Evolutionary conservation across 2,797 vertebrate species (phyloP).

Genomic region (Champsocephalus gunnari): DNA sequence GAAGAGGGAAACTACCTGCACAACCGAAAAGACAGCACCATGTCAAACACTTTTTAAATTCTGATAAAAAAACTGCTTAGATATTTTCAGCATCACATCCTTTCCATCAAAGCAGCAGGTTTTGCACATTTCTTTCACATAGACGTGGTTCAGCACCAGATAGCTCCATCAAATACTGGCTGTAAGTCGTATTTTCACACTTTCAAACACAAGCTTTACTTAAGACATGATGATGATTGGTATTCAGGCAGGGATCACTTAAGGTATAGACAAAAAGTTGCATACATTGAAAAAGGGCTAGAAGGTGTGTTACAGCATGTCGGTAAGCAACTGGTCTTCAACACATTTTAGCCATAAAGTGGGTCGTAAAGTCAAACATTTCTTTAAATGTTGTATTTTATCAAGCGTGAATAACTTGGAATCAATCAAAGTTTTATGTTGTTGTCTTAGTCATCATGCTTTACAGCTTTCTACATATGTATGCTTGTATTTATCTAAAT

Average conservation of each 20-base stretch:
- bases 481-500: background rate
- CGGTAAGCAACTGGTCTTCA: background rate
- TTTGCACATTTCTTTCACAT: background rate
- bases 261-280: background rate
- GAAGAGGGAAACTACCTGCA: background rate
- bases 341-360: fast-evolving
- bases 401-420: fast-evolving
- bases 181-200: fast-evolving
- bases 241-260: background rate
- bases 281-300: too few relatives aligned
- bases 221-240: background rate
- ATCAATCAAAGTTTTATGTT: too few relatives aligned
- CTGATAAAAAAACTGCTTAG: background rate
- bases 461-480: too few relatives aligned
- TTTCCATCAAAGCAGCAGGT: fast-evolving
- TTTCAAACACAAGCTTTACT: background rate
- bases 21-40: fast-evolving
- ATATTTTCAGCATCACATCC: fast-evolving
- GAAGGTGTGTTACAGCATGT: too few relatives aligned
- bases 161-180: background rate
- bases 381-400: too few relatives aligned
- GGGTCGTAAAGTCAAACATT: too few relatives aligned
- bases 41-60: fast-evolving
- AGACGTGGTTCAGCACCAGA: slow-evolving; percentile 5
- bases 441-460: too few relatives aligned